Evolutionary conservation across 2,113 vertebrate species (phyloP).

Genomic region (Myotis lucifugus): DNA sequence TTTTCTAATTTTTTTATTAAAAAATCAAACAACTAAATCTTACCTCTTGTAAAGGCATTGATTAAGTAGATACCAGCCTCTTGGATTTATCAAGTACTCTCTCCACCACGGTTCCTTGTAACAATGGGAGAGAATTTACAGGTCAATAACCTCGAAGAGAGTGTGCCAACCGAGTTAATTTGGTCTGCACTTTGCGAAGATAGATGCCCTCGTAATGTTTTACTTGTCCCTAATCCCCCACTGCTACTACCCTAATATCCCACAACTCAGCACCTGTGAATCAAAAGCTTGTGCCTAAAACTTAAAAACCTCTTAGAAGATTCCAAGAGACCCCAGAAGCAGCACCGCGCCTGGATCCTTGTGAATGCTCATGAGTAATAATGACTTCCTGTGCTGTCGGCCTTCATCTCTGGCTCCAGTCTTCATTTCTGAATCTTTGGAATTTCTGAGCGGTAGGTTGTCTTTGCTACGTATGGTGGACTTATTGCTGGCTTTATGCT

Average conservation of each 20-base stretch:
- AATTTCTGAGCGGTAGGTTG: neutral
- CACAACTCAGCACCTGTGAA: neutral
- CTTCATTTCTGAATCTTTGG: neutral
- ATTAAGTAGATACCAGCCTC: neutral
- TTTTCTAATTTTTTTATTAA: conserved; percentile 58
- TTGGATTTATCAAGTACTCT: conserved; percentile 5
- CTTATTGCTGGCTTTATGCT: neutral
- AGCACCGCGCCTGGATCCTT: neutral
- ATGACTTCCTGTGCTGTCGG: neutral
- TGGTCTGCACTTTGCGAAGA: neutral
- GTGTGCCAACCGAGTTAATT: neutral
- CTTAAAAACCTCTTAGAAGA: neutral
- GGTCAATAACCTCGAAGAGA: conserved; percentile 5
- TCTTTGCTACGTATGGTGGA: neutral
- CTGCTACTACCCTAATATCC: neutral
- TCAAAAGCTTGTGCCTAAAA: neutral
- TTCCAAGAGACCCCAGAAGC: neutral
- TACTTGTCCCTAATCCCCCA: neutral
- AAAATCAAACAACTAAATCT: conserved; percentile 54
- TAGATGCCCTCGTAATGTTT: neutral
- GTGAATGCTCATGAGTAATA: neutral
- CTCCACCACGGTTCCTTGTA: conserved; percentile 6
- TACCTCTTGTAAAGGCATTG: conserved; percentile 20
- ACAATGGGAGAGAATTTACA: neutral
- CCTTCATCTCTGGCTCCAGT: neutral